phyloP scores from a whole-genome alignment of 2,888 invertebrate species.

The Pemphredon lugubris region DNA sequence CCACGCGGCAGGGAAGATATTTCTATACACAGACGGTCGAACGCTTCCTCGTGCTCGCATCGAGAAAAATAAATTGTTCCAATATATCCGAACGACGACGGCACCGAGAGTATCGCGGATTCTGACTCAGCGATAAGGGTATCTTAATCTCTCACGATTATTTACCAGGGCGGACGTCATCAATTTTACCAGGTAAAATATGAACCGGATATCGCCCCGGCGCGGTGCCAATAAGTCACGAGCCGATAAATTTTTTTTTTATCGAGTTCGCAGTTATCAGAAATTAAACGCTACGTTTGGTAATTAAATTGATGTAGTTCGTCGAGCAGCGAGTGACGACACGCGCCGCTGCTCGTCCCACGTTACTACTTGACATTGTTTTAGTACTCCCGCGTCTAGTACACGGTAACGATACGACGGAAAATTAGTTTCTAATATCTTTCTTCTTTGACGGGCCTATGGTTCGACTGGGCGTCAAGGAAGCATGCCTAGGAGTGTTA shows the following conservation, averaged over 20 bases:
- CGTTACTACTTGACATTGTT: no score
- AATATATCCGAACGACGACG: neutral
- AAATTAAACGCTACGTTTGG: slow-evolving; percentile 23
- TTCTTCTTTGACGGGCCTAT: neutral
- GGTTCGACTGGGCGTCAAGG: neutral
- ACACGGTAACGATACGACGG: neutral
- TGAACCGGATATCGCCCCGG: slow-evolving; percentile 5
- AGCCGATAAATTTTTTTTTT: slow-evolving; percentile 11
- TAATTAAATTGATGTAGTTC: slow-evolving; percentile 3
- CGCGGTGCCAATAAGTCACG: slow-evolving; percentile 3
- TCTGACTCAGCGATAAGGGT: slow-evolving; percentile 45
- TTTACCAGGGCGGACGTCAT: slow-evolving; percentile 30
- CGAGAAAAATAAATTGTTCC: neutral
- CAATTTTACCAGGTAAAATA: slow-evolving; percentile 27
- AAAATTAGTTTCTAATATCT: neutral
- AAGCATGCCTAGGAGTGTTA: slow-evolving; percentile 1
- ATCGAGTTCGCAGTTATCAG: slow-evolving; percentile 27
- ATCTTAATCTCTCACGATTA: slow-evolving; percentile 47
- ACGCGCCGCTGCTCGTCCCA: no score
- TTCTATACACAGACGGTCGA: no score
- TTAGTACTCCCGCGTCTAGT: no score
- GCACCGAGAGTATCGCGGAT: neutral
- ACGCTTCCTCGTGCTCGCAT: neutral
- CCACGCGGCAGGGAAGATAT: no score
- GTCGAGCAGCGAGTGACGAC: no score